Conservation (phyloP, 2,888 invertebrate genomes). For the Netelia fuscicornis region DNA sequence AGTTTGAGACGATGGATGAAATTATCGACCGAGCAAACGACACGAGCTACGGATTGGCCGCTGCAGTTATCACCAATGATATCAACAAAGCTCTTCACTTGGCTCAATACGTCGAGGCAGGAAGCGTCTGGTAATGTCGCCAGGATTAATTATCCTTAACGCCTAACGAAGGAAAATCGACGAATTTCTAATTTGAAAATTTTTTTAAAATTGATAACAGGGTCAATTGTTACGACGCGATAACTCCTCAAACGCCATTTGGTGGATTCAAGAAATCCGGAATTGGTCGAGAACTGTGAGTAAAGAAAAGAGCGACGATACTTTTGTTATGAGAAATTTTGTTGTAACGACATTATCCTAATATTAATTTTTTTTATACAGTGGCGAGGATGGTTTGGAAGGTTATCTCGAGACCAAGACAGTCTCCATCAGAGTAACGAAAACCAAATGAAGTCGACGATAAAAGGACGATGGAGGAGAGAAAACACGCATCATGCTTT, state of each 20-base stretch:
- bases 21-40: constrained; percentile 88
- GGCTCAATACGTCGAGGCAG: constrained; percentile 88
- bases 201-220: constrained; percentile 82
- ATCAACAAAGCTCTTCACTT: constrained; percentile 86
- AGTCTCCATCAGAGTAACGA: constrained; percentile 83
- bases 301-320: constrained; percentile 23
- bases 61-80: constrained; percentile 88
- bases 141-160: constrained; percentile 20
- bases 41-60: constrained; percentile 89
- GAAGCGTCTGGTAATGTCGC: constrained; percentile 86
- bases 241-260: constrained; percentile 92
- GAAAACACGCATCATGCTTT: not conserved
- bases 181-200: constrained; percentile 10
- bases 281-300: constrained; percentile 90
- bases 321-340: not conserved
- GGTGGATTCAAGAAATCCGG: constrained; percentile 96
- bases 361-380: constrained; percentile 81
- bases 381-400: constrained; percentile 92
- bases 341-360: not conserved
- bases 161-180: not conserved
- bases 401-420: constrained; percentile 93
- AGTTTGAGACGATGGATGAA: constrained; percentile 88
- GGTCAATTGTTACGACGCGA: constrained; percentile 91
- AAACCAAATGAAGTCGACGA: constrained; percentile 27
- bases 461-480: not conserved